Base-by-base conservation (phyloP, 2,113 vertebrate genomes). In the Hippocampus guttulatus region DNA sequence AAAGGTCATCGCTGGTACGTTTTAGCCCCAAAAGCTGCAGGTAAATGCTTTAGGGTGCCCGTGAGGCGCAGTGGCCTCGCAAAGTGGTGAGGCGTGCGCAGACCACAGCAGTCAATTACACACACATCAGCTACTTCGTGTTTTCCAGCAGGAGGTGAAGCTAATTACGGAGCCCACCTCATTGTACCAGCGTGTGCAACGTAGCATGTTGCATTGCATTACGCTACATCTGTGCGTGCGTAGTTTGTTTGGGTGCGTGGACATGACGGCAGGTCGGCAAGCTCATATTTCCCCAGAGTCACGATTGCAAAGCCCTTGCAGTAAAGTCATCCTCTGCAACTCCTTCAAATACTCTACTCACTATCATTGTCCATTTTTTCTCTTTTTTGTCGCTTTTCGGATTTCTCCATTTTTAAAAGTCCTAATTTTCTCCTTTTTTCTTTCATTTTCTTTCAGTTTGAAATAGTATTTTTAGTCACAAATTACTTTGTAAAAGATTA, bases 231-330 rank as follows among this genome's bases (percentile, higher is more conserved):
- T 11, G 21, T 20, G 21, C 55, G 55, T 62, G 25, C 12, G 51
- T 38, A 52, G 60, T 20, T 23, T 60, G 57, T 23, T 8, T 58
- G 30, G 51, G 49, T 73, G 63, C 65, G 54, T 33, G 11, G 66
- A 21, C 51, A 79, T 72, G 73, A 61, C 72, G 55, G 40, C 74
- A 38, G 33, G 33, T 38, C 33, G 5, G 33, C 33, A 38, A 65
- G 73, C 76, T 84, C 76, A 83, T 84, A 88, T 87, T 88, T 88
- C 85, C 88, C 86, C 71, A 57, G 84, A 86, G 86, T 72, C 75
- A 57, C 51, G 70, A 75, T 80, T 82, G 82, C 78, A 84, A 83
- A 87, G 79, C 81, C 78, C 76, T 79, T 75, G 86, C 81, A 81
- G 64, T 38, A 88, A 88, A 89, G 88, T 87, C 81, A 85, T 85